Conservation (phyloP, 2,113 vertebrate species). For the Lonchura striata region DNA sequence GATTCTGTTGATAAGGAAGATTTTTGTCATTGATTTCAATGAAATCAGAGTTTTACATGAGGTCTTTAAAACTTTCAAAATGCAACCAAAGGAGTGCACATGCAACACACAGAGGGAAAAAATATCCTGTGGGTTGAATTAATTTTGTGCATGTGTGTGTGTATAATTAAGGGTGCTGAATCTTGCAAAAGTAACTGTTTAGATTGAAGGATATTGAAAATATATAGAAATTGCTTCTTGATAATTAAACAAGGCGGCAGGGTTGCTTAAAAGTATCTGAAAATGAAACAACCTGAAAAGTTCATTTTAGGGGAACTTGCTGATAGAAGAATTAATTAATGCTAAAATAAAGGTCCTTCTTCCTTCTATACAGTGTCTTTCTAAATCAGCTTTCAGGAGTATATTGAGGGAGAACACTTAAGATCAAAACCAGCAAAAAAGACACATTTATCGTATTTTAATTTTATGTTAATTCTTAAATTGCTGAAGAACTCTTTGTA, state of each 20-base stretch:
- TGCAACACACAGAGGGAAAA: background rate
- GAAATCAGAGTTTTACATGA: background rate
- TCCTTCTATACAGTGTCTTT: background rate
- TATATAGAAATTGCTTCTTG: background rate
- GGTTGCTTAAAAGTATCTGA: background rate
- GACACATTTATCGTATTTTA: background rate
- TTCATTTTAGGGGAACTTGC: background rate
- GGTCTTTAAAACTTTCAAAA: background rate
- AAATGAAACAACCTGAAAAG: background rate
- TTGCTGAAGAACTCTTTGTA: background rate
- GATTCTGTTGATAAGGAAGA: background rate
- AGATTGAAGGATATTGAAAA: background rate
- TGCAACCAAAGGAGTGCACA: rapidly evolving
- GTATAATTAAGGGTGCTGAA: background rate
- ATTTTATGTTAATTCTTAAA: background rate
- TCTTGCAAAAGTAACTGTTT: background rate
- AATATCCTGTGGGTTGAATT: background rate
- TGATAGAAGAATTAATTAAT: background rate
- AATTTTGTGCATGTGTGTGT: background rate
- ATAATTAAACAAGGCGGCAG: background rate
- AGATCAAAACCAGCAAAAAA: background rate
- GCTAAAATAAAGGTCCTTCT: background rate
- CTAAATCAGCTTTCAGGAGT: background rate
- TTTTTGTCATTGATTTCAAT: background rate
- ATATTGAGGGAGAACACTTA: background rate